Base-by-base conservation (phyloP, 2,113 vertebrate species). In the Otus sunia region DNA sequence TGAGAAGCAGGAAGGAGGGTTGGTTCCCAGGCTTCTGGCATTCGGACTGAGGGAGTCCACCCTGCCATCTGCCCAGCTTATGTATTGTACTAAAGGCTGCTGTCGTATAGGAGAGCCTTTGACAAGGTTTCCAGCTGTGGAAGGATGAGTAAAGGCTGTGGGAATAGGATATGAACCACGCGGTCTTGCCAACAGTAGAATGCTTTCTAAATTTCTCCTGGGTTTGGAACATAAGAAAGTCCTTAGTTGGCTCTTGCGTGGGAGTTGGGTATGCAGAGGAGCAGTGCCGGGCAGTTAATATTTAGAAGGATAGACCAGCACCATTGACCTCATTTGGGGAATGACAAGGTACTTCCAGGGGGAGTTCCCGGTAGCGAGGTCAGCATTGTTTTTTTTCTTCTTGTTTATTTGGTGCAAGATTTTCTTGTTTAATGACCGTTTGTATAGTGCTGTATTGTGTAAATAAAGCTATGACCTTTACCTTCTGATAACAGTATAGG, bases 1-100 rank as follows among this genome's bases (percentile, higher is more conserved):
- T 95, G 96, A 92, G 97, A 97, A 97, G 96, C 96, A 97, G 96
- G 96, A 97, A 97, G 96, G 86, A 96, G 94, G 76, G 94, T 15
- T 95, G 95, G 94, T 97, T 97, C 97, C 96, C 96, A 95, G 96
- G 96, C 95, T 97, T 97, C 96, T 96, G 96, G 96, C 96, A 95
- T 96, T 96, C 3, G 23, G 69, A 41, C 66, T 0, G 15, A 97
- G 89, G 73, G 94, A 95, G 92, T 95, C 95, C 84, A 92, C 95
- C 94, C 94, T 97, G 91, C 94, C 95, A 92, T 97, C 97, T 97
- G 95, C 96, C 96, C 63, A 90, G 89, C 81, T 95, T 89, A 75
- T 96, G 95, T 78, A 87, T 95, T 97, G 96, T 96, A 86, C 94
- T 95, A 74, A 91, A 64, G 68, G 64, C 83, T 75, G 53, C 91